Evolutionary conservation across 2,888 invertebrate species (phyloP).

Genomic region (Phymatocera aterrima): DNA sequence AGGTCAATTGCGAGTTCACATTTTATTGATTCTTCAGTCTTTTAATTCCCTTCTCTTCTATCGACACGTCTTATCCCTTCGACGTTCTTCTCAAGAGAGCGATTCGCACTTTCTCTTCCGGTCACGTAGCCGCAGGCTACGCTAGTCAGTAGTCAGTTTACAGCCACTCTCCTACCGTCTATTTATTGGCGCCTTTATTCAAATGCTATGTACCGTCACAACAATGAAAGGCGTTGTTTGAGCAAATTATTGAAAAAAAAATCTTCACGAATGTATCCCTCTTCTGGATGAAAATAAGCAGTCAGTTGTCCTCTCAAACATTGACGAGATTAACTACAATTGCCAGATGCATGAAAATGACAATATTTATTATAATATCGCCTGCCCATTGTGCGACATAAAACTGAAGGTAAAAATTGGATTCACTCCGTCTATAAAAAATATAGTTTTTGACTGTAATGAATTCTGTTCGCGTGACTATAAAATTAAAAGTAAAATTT

Average conservation of each 20-base stretch:
- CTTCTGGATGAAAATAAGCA: background rate
- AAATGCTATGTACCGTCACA: too few species aligned
- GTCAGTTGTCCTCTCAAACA: background rate
- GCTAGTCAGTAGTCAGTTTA: too few species aligned
- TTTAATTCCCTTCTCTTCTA: too few species aligned
- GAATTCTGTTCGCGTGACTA: background rate
- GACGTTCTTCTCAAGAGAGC: too few species aligned
- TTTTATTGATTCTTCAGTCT: too few species aligned
- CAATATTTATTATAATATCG: background rate
- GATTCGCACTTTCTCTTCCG: too few species aligned
- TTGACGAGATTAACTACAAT: background rate
- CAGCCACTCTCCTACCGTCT: too few species aligned
- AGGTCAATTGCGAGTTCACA: too few species aligned
- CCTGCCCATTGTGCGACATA: background rate
- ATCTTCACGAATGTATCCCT: background rate
- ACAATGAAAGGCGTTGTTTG: background rate
- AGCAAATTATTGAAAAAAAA: background rate
- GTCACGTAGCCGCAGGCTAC: too few species aligned
- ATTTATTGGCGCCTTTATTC: too few species aligned
- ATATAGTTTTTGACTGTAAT: background rate
- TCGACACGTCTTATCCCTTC: too few species aligned
- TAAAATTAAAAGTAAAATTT: background rate
- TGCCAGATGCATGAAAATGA: background rate
- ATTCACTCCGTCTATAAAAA: background rate
- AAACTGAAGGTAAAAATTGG: background rate